Base-by-base conservation (phyloP, 2,888 invertebrate genomes). In the Nymphalis urticae region DNA sequence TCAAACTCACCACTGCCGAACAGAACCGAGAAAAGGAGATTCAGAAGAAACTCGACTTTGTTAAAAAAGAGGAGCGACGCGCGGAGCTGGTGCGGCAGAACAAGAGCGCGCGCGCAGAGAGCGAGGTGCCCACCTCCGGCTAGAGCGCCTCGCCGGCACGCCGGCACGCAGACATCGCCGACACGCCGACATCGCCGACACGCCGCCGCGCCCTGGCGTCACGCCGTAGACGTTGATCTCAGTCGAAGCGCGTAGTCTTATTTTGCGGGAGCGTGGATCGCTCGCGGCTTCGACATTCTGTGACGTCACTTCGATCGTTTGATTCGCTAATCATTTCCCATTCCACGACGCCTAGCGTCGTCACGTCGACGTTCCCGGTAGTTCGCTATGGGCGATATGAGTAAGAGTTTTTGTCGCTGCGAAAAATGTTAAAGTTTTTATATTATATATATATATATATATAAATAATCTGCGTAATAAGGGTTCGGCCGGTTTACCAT, bases 21-120 rank as follows among this genome's bases (percentile, higher is more conserved):
- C 95, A 95, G 87, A 97, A 97, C 85, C 94, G 97, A 77, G 96
- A 96, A 87, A 95, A 95, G 88, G 97, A 97, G 89, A 95, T 97
- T 75, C 96, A 96, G 92, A 96, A 96, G 91, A 96, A 96, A 93
- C 94, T 97, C 87, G 97, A 97, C 86, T 95, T 95, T 87, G 95
- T 96, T 83, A 96, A 96, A 90, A 96, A 96, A 91, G 96, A 96
- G 94, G 98, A 98, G 93, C 96, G 96, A 82, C 97, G 97, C 85
- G 97, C 97, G 63, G 97, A 97, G 89, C 90, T 96, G 80, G 98
- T 98, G 79, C 96, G 98, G 81, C 97, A 97, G 93, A 98, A 98
- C 91, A 98, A 97, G 93, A 95, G 95, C 81, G 95, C 95, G 73
- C 92, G 91, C 84, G 91, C 94, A 67, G 94, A 94, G 79, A 92